Evolutionary conservation across 2,888 invertebrate genomes (phyloP), one percentile per base, ranked within the genome.

Genomic region (Epistrophe grossulariae): DNA sequence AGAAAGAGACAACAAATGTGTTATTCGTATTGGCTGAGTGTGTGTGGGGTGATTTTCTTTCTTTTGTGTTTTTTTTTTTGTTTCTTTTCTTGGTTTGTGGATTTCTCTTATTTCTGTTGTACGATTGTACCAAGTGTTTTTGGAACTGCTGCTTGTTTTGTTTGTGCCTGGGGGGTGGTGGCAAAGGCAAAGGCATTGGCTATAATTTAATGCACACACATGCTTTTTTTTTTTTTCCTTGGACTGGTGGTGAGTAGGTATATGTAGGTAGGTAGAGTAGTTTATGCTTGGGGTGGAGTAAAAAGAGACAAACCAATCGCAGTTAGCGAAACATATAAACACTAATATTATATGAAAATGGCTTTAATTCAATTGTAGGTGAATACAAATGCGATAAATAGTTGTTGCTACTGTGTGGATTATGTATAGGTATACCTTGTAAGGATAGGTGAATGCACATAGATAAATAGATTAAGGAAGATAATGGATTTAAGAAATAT

Each of bases 251-350:
- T 68, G 45, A 38, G 43, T 43, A 9, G 38, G 35, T 62, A 24
- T 62, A 62, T 43, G 24, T 24, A 43, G 59, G 59, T 38, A 59
- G 57, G 45, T 38, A 9, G 31, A 50, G 52, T 62, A 31, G 59
- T 60, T 74, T 71, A 64, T 24, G 45, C 74, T 72, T 87, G 76
- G 87, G 87, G 87, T 87, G 87, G 87, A 87, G 83, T 87, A 83
- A 83, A 83, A 83, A 87, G 72, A 83, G 79, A 83, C 87, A 87
- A 83, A 83, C 87, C 87, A 87, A 87, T 87, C 76, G 87, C 87
- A 87, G 79, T 79, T 83, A 76, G 83, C 74, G 87, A 87, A 79
- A 83, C 79, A 83, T 76, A 87, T 48, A 71, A 74, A 72, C 62
- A 82, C 40, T 40, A 55, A 62, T 79, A 64, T 79, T 40, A 73